These are phyloP conservation scores for Minunthozetes semirufus DNA, from an alignment of 2,888 invertebrate species.

Conservation along the genomic window DNA sequence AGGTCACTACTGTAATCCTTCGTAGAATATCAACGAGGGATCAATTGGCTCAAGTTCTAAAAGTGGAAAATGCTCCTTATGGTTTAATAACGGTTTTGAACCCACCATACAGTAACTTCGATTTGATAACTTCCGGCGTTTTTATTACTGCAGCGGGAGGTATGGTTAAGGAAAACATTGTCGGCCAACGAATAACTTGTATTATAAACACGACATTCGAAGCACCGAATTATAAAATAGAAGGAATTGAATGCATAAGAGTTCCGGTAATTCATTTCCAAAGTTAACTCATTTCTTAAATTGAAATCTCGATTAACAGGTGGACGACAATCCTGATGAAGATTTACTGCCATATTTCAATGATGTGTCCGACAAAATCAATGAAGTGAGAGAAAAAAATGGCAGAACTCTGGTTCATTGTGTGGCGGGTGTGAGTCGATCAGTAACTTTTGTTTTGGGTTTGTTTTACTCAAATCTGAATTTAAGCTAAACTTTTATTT, in stretches of 20 bases:
- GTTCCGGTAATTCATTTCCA: no score
- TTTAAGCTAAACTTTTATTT: background rate
- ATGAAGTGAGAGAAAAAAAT: background rate
- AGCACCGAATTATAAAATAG: background rate
- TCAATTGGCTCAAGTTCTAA: no score
- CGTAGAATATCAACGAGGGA: no score
- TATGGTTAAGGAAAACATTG: background rate
- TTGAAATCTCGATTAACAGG: background rate
- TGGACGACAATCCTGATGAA: slow-evolving; percentile 30
- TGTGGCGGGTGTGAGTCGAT: slow-evolving; percentile 33
- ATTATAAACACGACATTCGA: background rate
- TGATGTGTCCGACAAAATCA: slow-evolving; percentile 4
- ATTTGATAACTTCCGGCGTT: background rate
- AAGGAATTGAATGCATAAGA: slow-evolving; percentile 6
- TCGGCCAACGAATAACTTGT: background rate
- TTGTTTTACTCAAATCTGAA: background rate
- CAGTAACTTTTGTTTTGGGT: slow-evolving; percentile 30
- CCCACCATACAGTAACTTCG: background rate
- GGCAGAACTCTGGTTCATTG: slow-evolving; percentile 31
- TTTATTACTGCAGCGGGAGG: background rate
- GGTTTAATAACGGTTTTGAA: no score
- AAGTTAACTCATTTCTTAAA: no score
- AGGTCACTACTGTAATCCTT: no score
- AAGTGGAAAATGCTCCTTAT: no score
- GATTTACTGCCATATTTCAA: slow-evolving; percentile 29